These are phyloP conservation scores for Rhyzopertha dominica DNA, from an alignment of 1,140 invertebrate genomes.

Conservation along the genomic window DNA sequence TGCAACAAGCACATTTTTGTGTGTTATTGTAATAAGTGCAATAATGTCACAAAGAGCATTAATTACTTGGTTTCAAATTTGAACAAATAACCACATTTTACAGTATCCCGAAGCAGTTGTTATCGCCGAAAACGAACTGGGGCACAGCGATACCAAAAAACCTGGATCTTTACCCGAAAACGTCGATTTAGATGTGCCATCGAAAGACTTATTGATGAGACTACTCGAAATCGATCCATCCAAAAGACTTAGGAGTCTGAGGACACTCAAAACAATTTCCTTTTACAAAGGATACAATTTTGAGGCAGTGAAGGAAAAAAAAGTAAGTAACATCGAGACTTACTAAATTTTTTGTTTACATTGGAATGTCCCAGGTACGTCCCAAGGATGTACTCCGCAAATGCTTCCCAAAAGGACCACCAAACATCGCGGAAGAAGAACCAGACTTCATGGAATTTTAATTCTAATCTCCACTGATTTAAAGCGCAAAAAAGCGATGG, in stretches of 20 bases:
- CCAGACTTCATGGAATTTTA: no score
- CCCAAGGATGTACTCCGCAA: conserved; percentile 15
- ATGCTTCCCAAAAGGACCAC: not conserved
- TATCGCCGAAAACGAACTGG: conserved; percentile 2
- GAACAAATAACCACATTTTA: no score
- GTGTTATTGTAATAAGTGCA: no score
- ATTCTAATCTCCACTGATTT: no score
- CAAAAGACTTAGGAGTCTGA: conserved; percentile 46
- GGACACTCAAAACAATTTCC: conserved; percentile 47
- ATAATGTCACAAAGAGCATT: no score
- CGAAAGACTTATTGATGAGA: conserved; percentile 45
- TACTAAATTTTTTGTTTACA: conserved; percentile 9
- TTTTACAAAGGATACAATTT: conserved; percentile 51
- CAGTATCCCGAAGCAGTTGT: conserved; percentile 21
- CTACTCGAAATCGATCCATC: conserved; percentile 45
- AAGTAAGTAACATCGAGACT: conserved; percentile 17
- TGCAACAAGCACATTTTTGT: no score
- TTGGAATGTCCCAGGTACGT: conserved; percentile 14
- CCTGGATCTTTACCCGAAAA: conserved; percentile 27
- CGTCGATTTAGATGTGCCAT: conserved; percentile 33
- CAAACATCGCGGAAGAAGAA: no score
- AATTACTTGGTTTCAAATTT: no score
- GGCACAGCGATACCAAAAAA: conserved; percentile 23
- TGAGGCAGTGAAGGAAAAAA: conserved; percentile 39
- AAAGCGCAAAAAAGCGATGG: no score